Evolutionary conservation across 2,888 invertebrate species (phyloP), one percentile per base, ranked within the genome.

Genomic region (Meiosimyza platycephala): DNA sequence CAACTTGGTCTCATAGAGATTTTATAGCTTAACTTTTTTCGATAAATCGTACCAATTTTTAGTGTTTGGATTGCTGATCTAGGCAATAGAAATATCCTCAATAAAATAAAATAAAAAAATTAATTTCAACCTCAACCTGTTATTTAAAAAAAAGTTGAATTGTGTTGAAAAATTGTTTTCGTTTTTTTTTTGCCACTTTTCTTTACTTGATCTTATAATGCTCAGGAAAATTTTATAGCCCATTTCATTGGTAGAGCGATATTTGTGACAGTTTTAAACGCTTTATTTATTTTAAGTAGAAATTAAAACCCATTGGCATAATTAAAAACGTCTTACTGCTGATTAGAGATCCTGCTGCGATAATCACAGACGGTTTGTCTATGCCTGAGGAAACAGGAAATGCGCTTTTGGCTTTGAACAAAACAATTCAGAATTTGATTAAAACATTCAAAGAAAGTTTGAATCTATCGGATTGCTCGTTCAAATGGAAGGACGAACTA

Each of bases 341-440:
- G 64, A 78, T 78, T 18, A 84, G 80, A 59, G 80, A 81, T n/a
- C 80, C 81, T 0, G 71, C 76, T 3, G 74, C 79, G 0, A 76
- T 85, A 2, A 69, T 86, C 15, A 84, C 85, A 18, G 85, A 84
- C 76, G 84, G 83, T 3, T 79, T 80, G 4, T 78, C 85, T 2
- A 79, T 80, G 0, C 81, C 85, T 0, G 83, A 84, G 3, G 85
- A 86, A 77, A 66, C 82, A 18, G 83, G 81, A 2, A 76, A 85
- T 15, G 87, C 87, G 13, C 75, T 83, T 74, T 59, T 86, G 22
- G 82, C 83, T 0, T 74, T 77, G 3, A 83, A 87, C 72, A 87
- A 87, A 78, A 73, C 80, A 0, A 79, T 86, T 74, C 72, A 75
- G 18, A 75, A 73, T 6, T 74, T 86, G 33, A 74, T 80, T 3